Evolutionary conservation across 1,140 invertebrate genomes (phyloP).

Genomic region (Maconellicoccus hirsutus): DNA sequence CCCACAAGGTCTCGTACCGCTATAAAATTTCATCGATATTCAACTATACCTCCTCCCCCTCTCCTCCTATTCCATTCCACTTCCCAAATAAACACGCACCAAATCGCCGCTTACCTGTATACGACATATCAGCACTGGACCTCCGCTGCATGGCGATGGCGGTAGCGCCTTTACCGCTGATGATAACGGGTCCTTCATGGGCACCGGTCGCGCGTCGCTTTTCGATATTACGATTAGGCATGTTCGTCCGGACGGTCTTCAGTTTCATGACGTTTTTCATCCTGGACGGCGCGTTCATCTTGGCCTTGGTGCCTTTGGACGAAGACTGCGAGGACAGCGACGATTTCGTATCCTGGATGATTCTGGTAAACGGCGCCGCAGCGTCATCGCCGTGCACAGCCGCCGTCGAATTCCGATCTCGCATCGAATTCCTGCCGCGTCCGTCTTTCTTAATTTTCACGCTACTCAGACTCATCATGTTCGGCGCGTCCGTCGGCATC

Average conservation of each 20-base stretch:
- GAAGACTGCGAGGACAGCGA: conserved; percentile 8
- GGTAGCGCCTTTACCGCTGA: neutral
- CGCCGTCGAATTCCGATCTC: neutral
- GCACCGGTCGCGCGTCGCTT: conserved; percentile 25
- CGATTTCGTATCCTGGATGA: neutral
- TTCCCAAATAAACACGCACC: neutral
- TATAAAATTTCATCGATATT: no score
- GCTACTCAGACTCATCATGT: conserved; percentile 29
- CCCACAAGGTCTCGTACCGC: no score
- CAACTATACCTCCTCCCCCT: no score
- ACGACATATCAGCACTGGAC: conserved; percentile 24
- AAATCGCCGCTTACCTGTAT: conserved; percentile 24
- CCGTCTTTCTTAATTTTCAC: conserved; percentile 38
- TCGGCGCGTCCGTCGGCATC: conserved; percentile 29
- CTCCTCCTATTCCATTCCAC: neutral
- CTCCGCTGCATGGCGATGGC: conserved; percentile 20
- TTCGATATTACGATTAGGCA: conserved; percentile 25
- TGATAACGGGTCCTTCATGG: neutral
- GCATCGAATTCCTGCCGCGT: conserved; percentile 38
- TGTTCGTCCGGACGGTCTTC: conserved; percentile 30
- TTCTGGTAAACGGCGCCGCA: neutral
- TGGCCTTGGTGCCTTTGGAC: neutral
- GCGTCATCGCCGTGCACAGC: neutral
- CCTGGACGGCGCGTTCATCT: conserved; percentile 23
- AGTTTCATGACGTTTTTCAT: no score